Base-by-base conservation (phyloP, 2,113 vertebrate species). In the Myrmecobius fasciatus region DNA sequence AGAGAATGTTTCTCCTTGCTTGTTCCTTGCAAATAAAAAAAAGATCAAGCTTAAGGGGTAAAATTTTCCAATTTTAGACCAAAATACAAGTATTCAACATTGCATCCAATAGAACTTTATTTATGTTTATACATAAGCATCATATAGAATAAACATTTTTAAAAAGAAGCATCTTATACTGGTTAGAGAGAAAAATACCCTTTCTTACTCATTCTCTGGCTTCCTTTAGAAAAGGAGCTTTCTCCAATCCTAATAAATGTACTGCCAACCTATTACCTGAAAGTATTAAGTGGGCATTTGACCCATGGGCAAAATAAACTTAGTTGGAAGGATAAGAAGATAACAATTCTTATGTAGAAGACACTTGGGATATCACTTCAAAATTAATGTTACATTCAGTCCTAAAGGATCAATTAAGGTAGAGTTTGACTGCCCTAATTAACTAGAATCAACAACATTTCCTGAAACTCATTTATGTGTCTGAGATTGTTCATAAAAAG, bases 401-500 rank as follows among this genome's bases (percentile, higher is more conserved):
- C 53, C 92, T 25, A 28, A 88, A 92, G 94, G 52, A 31, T 91
- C 92, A 95, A 31, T 95, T 92, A 95, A 25, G 52, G 36, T 51
- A 92, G 48, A 91, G 11, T 3, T 20, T 89, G 91, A 28, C 31
- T 60, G 51, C 9, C 11, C 52, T 90, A 46, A 43, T 91, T 56
- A 49, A 17, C 43, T 83, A 43, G n/a, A 83, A 24, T 7, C 67
- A 83, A 83, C 7, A 43, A 6, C 36, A 83, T 83, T n/a, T 75
- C 67, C 36, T 22, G 17, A 43, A 43, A 24, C n/a, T n/a, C 67
- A 22, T 24, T 83, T 83, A 3, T 83, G 20, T 43, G 2, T 83
- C n/a, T 43, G n/a, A 83, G n/a, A 83, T 24, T 24, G 20, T 83
- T 83, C 20, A 24, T 43, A 83, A 83, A 75, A 83, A 83, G 17